phyloP scores from a whole-genome alignment of 1,140 invertebrate species.

The Apolygus lucorum region DNA sequence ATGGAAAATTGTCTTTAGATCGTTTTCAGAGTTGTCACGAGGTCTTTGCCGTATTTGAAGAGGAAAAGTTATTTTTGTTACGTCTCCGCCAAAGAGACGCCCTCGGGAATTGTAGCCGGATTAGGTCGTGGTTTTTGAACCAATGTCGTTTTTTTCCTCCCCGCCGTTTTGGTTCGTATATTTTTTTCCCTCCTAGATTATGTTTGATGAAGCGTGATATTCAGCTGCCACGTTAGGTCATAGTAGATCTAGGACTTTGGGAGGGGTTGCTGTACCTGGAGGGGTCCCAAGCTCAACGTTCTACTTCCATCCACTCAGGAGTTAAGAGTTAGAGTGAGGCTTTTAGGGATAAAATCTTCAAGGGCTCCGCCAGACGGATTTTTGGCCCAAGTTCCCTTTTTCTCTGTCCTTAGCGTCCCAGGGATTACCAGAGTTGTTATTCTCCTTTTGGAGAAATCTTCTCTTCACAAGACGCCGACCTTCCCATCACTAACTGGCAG shows the following conservation, averaged over 20 bases:
- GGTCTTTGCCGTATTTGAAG: too few relatives aligned
- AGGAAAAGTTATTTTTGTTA: too few relatives aligned
- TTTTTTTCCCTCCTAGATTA: constrained; percentile 28
- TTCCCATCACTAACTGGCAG: neutral
- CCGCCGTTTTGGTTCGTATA: constrained; percentile 27
- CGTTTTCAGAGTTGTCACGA: too few relatives aligned
- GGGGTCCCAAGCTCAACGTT: neutral
- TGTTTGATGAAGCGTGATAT: constrained; percentile 9
- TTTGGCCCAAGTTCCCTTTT: neutral
- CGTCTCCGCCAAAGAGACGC: too few relatives aligned
- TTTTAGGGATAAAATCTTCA: constrained; percentile 14
- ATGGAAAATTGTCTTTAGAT: too few relatives aligned
- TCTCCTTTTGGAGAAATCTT: constrained; percentile 2
- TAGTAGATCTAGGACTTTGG: too few relatives aligned
- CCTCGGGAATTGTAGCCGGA: too few relatives aligned
- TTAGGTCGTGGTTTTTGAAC: constrained; percentile 24
- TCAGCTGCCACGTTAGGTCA: neutral
- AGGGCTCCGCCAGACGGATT: neutral
- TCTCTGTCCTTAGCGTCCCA: neutral
- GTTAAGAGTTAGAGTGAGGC: constrained; percentile 11
- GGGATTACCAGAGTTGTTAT: constrained; percentile 11
- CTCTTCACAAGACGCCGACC: neutral
- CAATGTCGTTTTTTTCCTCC: constrained; percentile 13
- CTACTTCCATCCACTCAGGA: constrained; percentile 1
- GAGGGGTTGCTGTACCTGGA: neutral